Evolutionary conservation across 2,888 invertebrate genomes (phyloP).

Genomic region (Reticulitermes lucifugus): DNA sequence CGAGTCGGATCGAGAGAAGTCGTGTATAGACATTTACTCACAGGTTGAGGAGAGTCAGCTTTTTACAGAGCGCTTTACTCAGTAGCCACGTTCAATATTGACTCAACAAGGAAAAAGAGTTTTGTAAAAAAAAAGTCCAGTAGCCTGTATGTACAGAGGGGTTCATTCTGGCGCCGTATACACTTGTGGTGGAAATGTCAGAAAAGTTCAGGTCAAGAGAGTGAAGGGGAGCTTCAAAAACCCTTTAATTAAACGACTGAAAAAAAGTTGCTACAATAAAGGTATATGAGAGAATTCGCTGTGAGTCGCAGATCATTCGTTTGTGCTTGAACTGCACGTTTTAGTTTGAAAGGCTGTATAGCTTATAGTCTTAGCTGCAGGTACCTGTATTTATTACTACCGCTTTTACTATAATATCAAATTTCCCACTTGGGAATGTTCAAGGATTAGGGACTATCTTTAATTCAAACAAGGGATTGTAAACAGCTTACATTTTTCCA

Average conservation of each 20-base stretch:
- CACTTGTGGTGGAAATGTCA: constrained; percentile 38
- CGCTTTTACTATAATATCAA: constrained; percentile 14
- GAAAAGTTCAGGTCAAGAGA: constrained; percentile 38
- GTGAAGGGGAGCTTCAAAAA: not conserved
- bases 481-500: constrained; percentile 20
- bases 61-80: constrained; percentile 32
- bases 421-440: constrained; percentile 15
- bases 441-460: constrained; percentile 15
- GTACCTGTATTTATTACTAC: not conserved
- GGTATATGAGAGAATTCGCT: constrained; percentile 18
- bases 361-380: constrained; percentile 9
- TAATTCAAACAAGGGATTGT: constrained; percentile 24
- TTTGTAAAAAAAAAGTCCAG: constrained; percentile 28
- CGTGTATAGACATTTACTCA: constrained; percentile 5
- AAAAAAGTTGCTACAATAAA: constrained; percentile 35
- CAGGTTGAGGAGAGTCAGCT: constrained; percentile 30
- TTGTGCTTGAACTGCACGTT: not conserved
- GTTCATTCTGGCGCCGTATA: not conserved
- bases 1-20: not conserved
- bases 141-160: constrained; percentile 29
- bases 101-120: constrained; percentile 39
- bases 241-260: constrained; percentile 38
- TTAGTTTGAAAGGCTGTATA: not conserved
- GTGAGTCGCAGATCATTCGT: not conserved
- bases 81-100: constrained; percentile 49